Base-by-base conservation (phyloP, 2,888 invertebrate genomes). In the Aproaerema taeniolella region DNA sequence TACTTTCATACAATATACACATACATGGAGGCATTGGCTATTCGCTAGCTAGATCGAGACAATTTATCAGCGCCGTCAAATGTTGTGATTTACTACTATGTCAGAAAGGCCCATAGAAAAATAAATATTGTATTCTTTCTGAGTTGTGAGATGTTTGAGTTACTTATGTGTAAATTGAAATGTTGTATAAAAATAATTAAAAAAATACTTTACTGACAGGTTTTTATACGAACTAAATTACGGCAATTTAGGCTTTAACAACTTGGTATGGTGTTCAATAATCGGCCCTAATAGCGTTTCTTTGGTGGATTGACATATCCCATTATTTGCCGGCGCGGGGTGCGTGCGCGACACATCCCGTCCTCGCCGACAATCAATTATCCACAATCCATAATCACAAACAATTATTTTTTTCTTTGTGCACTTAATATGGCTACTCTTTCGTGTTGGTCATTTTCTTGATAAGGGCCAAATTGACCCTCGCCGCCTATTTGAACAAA, bases 381-480 rank as follows among this genome's bases (percentile, higher is more conserved):
- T 67, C 65, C 66, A 69, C 72, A 67, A 74, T 78, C 73, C 74
- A 75, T 82, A 80, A 81, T 79, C 76, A 78, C 67, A 52, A 70
- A 75, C 73, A 77, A 76, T 80, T 77, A 78, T 63, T 79, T 79
- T 79, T 78, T 81, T 76, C 73, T 70, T 54, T 58, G 53, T 49
- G 59, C 66, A 67, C 58, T 65, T 75, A 78, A 77, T 75, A 73
- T 68, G 72, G 64, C 61, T 69, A 58, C 64, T 70, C 72, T 79
- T 79, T 80, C 70, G 72, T n/a, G n/a, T 74, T 67, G 65, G 73
- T 75, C 72, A 75, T 80, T 79, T 79, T 80, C 76, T 77, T 71
- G 75, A 78, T 81, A 81, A 79, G 78, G 75, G 75, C 76, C 77
- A 76, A 79, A 77, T 75, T 76, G 74, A 72, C 60, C 62, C 77